Percentiles rank a stretch among this genome's conserved stretches.
Evolutionary conservation across 2,888 invertebrate species (phyloP).

Genomic region (Choreutis nemorana): DNA sequence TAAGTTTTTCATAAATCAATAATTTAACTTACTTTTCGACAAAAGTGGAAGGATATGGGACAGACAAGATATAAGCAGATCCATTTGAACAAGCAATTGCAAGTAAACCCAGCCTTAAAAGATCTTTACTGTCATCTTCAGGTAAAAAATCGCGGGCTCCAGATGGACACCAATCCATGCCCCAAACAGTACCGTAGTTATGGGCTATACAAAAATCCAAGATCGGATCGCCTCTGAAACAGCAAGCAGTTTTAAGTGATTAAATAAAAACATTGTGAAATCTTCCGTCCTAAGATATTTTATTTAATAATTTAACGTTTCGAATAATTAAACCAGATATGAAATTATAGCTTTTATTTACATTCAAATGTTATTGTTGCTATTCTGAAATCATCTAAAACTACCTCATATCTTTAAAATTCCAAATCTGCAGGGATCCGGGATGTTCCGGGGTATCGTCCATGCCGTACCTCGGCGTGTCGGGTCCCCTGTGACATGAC

Average conservation of each 20-base stretch:
- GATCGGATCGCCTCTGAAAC: too few relatives aligned
- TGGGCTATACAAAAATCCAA: constrained; percentile 70
- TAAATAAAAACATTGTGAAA: neutral
- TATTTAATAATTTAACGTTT: too few relatives aligned
- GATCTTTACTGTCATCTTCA: constrained; percentile 7
- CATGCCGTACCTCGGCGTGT: constrained; percentile 47
- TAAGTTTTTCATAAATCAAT: too few relatives aligned
- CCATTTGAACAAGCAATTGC: constrained; percentile 75
- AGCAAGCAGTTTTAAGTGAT: too few relatives aligned
- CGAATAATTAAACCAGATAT: too few relatives aligned
- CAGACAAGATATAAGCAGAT: constrained; percentile 66
- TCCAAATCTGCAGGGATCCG: constrained; percentile 77
- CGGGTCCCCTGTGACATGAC: constrained; percentile 55
- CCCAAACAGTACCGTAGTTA: constrained; percentile 72
- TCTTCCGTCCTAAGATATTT: too few relatives aligned
- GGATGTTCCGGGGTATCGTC: constrained; percentile 39
- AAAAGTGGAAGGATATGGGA: constrained; percentile 53
- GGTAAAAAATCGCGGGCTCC: constrained; percentile 62
- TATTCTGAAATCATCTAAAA: too few relatives aligned
- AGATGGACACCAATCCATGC: constrained; percentile 80
- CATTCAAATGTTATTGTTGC: too few relatives aligned
- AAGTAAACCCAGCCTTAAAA: constrained; percentile 70
- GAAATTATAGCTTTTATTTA: too few relatives aligned
- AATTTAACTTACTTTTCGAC: constrained; percentile 22
- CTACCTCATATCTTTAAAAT: constrained; percentile 61